Evolutionary conservation across 2,797 vertebrate species (phyloP), one percentile per base, ranked within the genome.

Genomic region (Pipistrellus pygmaeus): DNA sequence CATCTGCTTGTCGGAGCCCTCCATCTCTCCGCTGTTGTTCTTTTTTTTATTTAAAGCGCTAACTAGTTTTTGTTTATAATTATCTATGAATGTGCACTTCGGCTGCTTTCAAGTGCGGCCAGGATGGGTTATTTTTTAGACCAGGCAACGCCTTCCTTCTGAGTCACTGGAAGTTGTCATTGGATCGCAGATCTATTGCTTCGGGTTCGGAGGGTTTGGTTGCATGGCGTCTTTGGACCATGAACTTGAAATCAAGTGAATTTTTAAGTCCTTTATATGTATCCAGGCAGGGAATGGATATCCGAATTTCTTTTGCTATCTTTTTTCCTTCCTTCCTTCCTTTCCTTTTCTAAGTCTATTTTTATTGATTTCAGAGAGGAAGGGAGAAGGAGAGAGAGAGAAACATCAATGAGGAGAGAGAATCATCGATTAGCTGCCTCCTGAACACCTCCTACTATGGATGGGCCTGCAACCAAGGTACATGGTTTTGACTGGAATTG

Each of bases 61-160:
- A 98, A 98, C 96, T 97, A 97, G 85, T 97, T 97, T 97, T 98
- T 97, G 94, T 97, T 98, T 98, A 97, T 97, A 98, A 98, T 98
- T 98, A 98, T 93, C 95, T 94, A 96, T 97, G 96, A 97, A 96
- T 96, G 91, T 96, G 91, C 76, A 95, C 97, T 97, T 96, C 93
- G 88, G 32, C 87, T 93, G 97, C 96, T 97, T 98, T 97, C 95
- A 98, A 97, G 94, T 95, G 48, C 6, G 97, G 93, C 94, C 97
- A 98, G 83, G 48, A 68, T 88, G 94, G 89, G 80, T 89, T 95
- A 94, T 81, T 41, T 91, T 95, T 89, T 71, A 25, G 44, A 96
- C 90, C 89, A 97, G 51, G 94, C 15, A 94, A 90, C 93, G 92
- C 76, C 81, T 97, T 97, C 95, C 87, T 66, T 93, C 75, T 97